Conservation (phyloP, 1,140 invertebrate genomes). For the Propsilocerus akamusi region DNA sequence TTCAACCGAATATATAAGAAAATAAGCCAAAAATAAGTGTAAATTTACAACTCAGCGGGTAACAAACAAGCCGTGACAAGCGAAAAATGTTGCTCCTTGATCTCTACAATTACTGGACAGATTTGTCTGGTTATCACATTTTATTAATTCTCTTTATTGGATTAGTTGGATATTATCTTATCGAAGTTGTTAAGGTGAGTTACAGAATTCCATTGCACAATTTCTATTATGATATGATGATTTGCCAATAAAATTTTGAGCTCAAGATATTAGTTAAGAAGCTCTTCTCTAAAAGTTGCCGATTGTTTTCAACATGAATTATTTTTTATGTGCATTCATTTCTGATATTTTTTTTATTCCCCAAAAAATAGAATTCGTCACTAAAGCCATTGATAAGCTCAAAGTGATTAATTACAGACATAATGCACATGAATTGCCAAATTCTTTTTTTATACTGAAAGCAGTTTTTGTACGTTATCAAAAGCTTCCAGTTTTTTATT, state of each 20-base stretch:
- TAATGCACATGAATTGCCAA: no score
- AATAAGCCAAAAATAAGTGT: no score
- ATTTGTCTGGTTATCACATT: conserved; percentile 12
- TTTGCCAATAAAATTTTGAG: conserved; percentile 1
- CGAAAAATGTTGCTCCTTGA: not conserved
- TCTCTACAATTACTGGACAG: not conserved
- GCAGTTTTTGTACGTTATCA: no score
- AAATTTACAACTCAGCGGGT: no score
- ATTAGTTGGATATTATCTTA: conserved; percentile 21
- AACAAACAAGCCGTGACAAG: no score
- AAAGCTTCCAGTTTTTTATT: no score
- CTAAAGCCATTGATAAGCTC: no score
- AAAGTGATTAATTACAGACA: no score
- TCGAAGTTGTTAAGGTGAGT: conserved; percentile 24
- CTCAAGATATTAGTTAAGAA: not conserved
- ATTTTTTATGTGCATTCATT: not conserved
- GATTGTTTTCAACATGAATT: not conserved
- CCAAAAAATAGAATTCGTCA: conserved; percentile 10
- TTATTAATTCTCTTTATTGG: conserved; percentile 15
- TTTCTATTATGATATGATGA: not conserved
- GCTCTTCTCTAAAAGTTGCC: not conserved
- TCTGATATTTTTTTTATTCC: conserved; percentile 9
- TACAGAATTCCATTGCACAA: not conserved
- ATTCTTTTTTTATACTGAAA: no score
- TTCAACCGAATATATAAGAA: no score